Evolutionary conservation across 2,797 vertebrate genomes (phyloP), one percentile per base, ranked within the genome.

Genomic region (Tauraco hartlaubi): DNA sequence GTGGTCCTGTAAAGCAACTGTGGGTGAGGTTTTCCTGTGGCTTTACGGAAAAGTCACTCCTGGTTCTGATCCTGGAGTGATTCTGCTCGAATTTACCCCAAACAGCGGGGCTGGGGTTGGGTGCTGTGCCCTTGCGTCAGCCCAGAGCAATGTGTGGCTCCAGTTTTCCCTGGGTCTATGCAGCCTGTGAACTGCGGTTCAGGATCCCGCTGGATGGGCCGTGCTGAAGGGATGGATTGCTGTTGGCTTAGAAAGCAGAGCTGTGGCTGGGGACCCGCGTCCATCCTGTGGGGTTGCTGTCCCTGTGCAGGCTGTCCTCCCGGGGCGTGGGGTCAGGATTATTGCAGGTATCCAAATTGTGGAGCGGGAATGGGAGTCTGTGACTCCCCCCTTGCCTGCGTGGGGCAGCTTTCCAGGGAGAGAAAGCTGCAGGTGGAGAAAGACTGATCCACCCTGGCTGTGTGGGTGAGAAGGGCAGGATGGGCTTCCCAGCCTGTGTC

Each of bases 271-370:
- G n/a, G 52, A 37, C 48, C 44, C 1, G 4, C 7, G 20, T 17
- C 46, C 2, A 1, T 56, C 28, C 67, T 13, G 1, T 3, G 14
- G 49, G 13, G 12, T 55, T 31, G 29, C 35, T 71, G 52, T 67
- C 41, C 17, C 39, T 33, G 17, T 3, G 12, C 1, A 2, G 43
- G 39, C 35, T 68, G 58, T 76, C 10, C 20, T 85, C 28, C 33
- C 18, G 12, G 2, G 5, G 33, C 62, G 43, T 26, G 0, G 2
- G 1, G 0, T 14, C 1, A 0, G 63, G 31, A 69, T 49, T 0
- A 0, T 10, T 71, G 69, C 3, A 3, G 21, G 19, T 26, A 33
- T 72, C 33, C 8, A 4, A 75, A 18, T 0, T 29, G 31, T 1
- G 1, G 31, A 66, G 63, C 0, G 0, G 56, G 20, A 62, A 77